Evolutionary conservation across 2,888 invertebrate genomes (phyloP), one percentile per base, ranked within the genome.

Genomic region (Lasioglossum villosulum): DNA sequence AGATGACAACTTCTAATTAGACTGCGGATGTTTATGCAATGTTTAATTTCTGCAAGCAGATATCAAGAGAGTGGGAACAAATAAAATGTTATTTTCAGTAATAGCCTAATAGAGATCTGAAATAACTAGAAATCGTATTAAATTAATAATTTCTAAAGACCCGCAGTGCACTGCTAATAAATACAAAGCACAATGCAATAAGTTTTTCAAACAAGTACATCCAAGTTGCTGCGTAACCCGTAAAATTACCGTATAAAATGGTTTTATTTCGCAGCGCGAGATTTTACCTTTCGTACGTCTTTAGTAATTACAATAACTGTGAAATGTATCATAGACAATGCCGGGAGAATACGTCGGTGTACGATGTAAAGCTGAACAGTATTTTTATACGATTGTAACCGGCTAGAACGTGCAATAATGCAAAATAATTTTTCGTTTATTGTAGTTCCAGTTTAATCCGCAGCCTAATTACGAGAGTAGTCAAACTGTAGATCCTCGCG

Each of bases 381-480:
- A 37, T 68, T 68, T 30, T 68, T 68, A 37, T 10, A 4, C 19
- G 19, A 10, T 37, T 68, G 23, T 68, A 66, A 66, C 66, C 66
- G 34, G 34, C 34, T 37, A 12, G 34, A 30, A 37, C 68, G 34
- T 8, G 68, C 23, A 68, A 66, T 23, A 34, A 34, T 34, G 3
- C 37, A 66, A 66, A 37, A 37, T 34, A 68, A 68, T 68, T 68
- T 68, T 68, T 37, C 37, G 34, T 68, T 68, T 37, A 37, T 68
- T 23, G 68, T 37, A 68, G 23, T 37, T 12, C 12, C 68, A 12
- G 68, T 68, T 68, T 68, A 68, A 68, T 68, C 68, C 70, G 70
- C 39, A n/a, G 14, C 14, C 39, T 37, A 37, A 70, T 70, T 70
- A 70, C 37, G 39, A 70, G 37, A 70, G 70, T 70, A 70, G 70